Conservation (phyloP, 2,797 vertebrate genomes). For the Microctenopoma steveboyesi region DNA sequence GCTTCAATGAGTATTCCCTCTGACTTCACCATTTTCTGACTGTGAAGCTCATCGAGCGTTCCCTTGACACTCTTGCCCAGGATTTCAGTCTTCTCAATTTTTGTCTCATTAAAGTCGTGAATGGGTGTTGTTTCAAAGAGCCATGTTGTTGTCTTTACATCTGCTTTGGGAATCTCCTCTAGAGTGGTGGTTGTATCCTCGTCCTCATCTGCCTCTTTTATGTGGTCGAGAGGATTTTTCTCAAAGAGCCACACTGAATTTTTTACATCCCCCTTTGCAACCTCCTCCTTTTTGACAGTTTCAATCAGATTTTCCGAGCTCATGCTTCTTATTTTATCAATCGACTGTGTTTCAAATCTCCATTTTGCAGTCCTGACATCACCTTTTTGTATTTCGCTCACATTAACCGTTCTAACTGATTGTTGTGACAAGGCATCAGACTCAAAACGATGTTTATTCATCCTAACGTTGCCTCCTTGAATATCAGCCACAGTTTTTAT, state of each 20-base stretch:
- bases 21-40: slow-evolving; percentile 88
- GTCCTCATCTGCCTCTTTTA: slow-evolving; percentile 84
- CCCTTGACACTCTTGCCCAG: slow-evolving; percentile 90
- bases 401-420: slow-evolving; percentile 87
- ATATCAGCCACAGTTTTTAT: slow-evolving; percentile 85
- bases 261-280: slow-evolving; percentile 90
- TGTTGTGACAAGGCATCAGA: slow-evolving; percentile 77
- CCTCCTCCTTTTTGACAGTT: slow-evolving; percentile 88
- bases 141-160: slow-evolving; percentile 92
- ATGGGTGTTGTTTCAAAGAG: slow-evolving; percentile 95
- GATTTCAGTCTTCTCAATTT: slow-evolving; percentile 86
- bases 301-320: slow-evolving; percentile 86
- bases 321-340: slow-evolving; percentile 90
- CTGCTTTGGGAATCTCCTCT: slow-evolving; percentile 88
- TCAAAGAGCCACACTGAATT: slow-evolving; percentile 95
- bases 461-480: slow-evolving; percentile 89
- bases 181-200: slow-evolving; percentile 50
- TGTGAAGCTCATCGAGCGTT: slow-evolving; percentile 91
- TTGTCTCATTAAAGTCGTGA: slow-evolving; percentile 88
- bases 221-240: slow-evolving; percentile 89
- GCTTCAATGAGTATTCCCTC: slow-evolving; percentile 91
- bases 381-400: slow-evolving; percentile 91
- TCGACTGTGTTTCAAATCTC: slow-evolving; percentile 92
- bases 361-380: slow-evolving; percentile 92
- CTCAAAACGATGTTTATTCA: slow-evolving; percentile 88